Percentiles rank a stretch among this genome's conserved stretches.
Conservation (phyloP, 35 echinoderm and acorn worm genomes). For the Hemicentrotus pulcherrimus region DNA sequence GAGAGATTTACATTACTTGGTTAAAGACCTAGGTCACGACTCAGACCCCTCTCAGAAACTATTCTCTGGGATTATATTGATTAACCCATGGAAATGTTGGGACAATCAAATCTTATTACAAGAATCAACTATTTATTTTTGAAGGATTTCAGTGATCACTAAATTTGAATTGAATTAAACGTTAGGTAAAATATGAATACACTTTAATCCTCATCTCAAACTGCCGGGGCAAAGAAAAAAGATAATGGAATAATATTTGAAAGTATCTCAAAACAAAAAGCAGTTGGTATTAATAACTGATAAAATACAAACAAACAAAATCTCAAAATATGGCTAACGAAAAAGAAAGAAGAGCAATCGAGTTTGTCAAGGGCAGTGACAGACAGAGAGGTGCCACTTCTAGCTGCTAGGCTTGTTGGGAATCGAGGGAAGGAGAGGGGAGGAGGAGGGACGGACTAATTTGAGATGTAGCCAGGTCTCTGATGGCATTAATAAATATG, state of each 20-base stretch:
- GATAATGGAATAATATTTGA: no score
- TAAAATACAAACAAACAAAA: background rate
- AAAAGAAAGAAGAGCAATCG: background rate
- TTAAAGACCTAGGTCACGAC: background rate
- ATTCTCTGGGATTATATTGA: background rate
- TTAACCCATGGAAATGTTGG: background rate
- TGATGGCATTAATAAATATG: slow-evolving; percentile 19
- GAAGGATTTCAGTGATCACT: no score
- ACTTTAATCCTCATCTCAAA: no score
- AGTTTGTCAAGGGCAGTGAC: background rate
- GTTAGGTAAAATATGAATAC: no score
- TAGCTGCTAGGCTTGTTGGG: background rate
- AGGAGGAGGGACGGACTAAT: background rate
- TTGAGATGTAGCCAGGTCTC: slow-evolving; percentile 16
- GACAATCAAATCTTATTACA: background rate
- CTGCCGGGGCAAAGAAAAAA: no score
- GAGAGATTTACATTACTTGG: background rate
- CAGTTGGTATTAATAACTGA: background rate
- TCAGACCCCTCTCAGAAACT: background rate
- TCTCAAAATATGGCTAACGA: background rate
- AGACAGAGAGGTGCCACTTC: background rate
- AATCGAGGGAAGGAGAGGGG: background rate
- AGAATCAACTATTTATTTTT: no score
- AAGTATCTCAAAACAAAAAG: no score
- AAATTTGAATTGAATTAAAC: no score